Percentiles rank a stretch among this genome's conserved stretches.
These are phyloP conservation scores for Clarias macrocephalus DNA, from an alignment of 2,113 vertebrate species.

Conservation along the genomic window DNA sequence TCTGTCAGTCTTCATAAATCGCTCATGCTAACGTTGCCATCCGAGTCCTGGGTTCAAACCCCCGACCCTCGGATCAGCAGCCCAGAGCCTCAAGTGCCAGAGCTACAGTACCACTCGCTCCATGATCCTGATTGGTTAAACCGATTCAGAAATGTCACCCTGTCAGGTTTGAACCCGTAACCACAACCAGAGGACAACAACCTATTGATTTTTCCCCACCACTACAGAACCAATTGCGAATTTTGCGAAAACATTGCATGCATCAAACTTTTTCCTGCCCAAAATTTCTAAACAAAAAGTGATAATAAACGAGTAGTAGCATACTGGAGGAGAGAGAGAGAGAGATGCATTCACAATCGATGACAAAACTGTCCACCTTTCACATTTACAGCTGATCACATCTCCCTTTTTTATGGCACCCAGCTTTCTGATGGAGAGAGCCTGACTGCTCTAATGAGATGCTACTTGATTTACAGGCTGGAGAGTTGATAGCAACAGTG, in stretches of 20 bases:
- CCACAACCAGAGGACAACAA: not conserved
- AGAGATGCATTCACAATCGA: constrained; percentile 48
- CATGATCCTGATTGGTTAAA: not conserved
- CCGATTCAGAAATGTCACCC: not conserved
- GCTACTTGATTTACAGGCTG: constrained; percentile 78
- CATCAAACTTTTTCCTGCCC: not conserved
- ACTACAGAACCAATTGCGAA: not conserved
- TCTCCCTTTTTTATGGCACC: constrained; percentile 69
- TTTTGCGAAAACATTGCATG: not conserved
- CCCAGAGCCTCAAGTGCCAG: no score
- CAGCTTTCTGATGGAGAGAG: constrained; percentile 67
- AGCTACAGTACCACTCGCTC: no score
- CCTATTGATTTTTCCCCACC: not conserved
- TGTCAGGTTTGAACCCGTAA: not conserved
- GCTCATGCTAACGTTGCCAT: not conserved
- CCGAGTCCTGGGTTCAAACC: no score
- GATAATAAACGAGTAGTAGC: not conserved
- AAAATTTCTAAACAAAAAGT: not conserved
- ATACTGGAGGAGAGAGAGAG: not conserved
- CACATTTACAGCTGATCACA: constrained; percentile 58
- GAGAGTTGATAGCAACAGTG: constrained; percentile 63
- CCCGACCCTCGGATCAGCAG: no score
- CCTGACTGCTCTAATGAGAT: constrained; percentile 75
- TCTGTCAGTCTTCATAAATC: no score
- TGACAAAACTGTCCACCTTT: constrained; percentile 62